Base-by-base conservation (phyloP, 2,888 invertebrate genomes). In the Agrotis segetum region DNA sequence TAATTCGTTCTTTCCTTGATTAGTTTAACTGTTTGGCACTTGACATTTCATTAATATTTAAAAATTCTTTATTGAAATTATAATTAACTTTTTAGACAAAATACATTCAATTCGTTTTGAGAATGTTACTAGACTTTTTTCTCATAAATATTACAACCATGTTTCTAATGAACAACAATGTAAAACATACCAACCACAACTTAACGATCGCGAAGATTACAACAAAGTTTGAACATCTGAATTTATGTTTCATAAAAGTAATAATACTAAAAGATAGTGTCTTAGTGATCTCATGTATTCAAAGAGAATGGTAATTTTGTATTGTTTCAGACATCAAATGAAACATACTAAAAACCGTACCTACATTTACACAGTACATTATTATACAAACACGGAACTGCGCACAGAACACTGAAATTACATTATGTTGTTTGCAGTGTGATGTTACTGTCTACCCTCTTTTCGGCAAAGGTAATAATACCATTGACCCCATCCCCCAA, bases 401-500 rank as follows among this genome's bases (percentile, higher is more conserved):
- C 19, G 24, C 67, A 53, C 76, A 67, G 75, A 66, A 72, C 72
- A 67, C 67, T 59, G 29, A 59, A 67, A 67, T 67, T 34, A 72
- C 76, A 76, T 76, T 55, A 60, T 53, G 58, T 67, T 76, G 34
- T 68, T 58, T n/a, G 29, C 50, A 47, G 14, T 70, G 60, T 50
- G 56, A 62, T 69, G 70, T 52, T 74, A 62, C 52, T 74, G 71
- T 77, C 61, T 77, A 70, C 47, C 71, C 58, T 70, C 61, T 62
- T 70, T 69, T 44, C n/a, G 40, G 61, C 16, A 21, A 62, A 50
- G 21, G 61, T 61, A 77, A 60, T 68, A 74, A 55, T 55, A 60
- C 53, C 69, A 76, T 74, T 76, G 73, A 76, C 76, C 74, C 60
- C 19, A 60, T 46, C 69, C 70, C 17, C 77, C 44, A 76, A 74